Evolutionary conservation across 2,797 vertebrate genomes (phyloP), one percentile per base, ranked within the genome.

Genomic region (Platyrinchus mystaceus): DNA sequence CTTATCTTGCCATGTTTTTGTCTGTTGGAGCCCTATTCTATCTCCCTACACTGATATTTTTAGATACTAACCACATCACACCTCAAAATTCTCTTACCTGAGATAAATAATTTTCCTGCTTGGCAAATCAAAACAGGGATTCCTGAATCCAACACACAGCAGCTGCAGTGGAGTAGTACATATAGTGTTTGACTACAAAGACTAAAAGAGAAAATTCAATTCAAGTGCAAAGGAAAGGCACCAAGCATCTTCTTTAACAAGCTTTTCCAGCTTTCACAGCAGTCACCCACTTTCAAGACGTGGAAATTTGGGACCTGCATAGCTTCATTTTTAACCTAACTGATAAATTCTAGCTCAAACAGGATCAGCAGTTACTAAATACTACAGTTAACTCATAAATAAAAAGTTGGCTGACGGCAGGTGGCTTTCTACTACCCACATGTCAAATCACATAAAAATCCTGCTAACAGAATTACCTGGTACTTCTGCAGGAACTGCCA

Each of bases 1-100:
- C 84, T 92, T 96, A 96, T 93, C 94, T 92, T 23, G 43, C 60
- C 63, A 30, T 66, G 80, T 69, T 92, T 95, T 93, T 78, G 87
- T 92, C 91, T 95, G 73, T 76, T 96, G 80, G 44, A 95, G 73
- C 84, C 69, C 67, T 63, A 66, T 78, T 80, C 92, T 86, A 71
- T 69, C 90, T 93, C 73, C 32, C 62, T 90, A 63, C 56, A 76
- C 23, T 70, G 91, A 36, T 95, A 96, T 88, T 89, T 96, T 96
- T 96, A 96, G 92, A 81, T 90, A 84, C 52, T 49, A 94, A 92
- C 96, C 90, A 95, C 92, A 92, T 88, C 85, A 95, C 56, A 89
- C 41, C 80, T 86, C 70, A 82, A 82, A 96, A 94, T 79, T 93
- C 74, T 67, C 92, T 84, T 70, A 71, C 56, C 30, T 26, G 64